Base-by-base conservation (phyloP, 35 echinoderm and acorn worm genomes). In the Anneissia japonica region DNA sequence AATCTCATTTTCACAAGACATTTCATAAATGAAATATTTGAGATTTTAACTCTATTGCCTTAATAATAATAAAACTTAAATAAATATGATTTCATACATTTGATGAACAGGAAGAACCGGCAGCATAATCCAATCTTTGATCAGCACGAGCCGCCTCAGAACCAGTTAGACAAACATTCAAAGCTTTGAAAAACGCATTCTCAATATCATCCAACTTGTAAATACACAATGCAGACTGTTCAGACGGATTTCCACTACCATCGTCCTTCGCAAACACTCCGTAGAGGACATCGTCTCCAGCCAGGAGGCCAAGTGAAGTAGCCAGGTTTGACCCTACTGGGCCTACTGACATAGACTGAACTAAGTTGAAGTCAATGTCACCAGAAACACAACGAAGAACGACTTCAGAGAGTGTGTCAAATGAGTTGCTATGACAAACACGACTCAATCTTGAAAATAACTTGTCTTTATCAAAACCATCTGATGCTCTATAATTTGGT, bases 161-260 rank as follows among this genome's bases (percentile, higher is more conserved):
- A 64, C 1, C 19, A 16, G 7, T 64, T 64, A 84, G 30, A 84
- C 82, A 84, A 28, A 45, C 82, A 13, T 29, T 38, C 12, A 84
- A 46, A 72, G 84, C 35, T 23, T 76, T 77, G 26, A 38, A 74
- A 21, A 76, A 86, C 14, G 73, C 84, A 86, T 36, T 74, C 32
- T 74, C 56, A 19, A 86, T 77, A 77, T 86, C 84, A 76, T 33
- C 41, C 84, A 45, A 76, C 38, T 77, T 86, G 40, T 76, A 86
- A 35, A 86, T 29, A 77, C 84, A 86, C 72, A 86, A 38, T 76
- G 84, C 84, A n/a, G 84, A 86, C 19, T 86, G 38, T 45, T 39
- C 84, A 45, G 1, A 77, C 13, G 84, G 30, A 74, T 33, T 34
- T 76, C 41, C 38, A 39, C 84, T 39, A 3, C 32, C 36, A 77